Evolutionary conservation across 2,113 vertebrate species (phyloP).

Genomic region (Siniperca knerii): DNA sequence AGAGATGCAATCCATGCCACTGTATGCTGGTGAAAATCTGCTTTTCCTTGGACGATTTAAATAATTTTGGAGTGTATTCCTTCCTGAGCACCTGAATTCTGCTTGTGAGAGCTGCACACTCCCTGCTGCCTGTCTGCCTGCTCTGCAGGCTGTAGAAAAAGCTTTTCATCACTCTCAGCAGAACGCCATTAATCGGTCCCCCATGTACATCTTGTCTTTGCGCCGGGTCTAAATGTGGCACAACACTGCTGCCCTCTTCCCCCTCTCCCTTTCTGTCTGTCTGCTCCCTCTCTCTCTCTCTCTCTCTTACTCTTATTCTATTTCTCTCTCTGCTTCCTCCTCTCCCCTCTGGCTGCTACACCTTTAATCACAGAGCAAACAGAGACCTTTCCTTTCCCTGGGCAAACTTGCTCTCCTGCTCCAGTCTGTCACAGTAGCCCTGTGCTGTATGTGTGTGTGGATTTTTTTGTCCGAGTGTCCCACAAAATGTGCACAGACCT

Average conservation of each 20-base stretch:
- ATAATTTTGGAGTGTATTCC: conserved; percentile 1
- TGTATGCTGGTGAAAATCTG: conserved; percentile 4
- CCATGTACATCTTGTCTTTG: conserved; percentile 49
- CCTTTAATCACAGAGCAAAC: conserved; percentile 67
- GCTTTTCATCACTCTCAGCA: conserved; percentile 56
- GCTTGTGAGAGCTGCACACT: conserved; percentile 24
- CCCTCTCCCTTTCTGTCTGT: conserved; percentile 42
- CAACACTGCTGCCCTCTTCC: conserved; percentile 44
- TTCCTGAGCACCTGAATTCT: conserved; percentile 38
- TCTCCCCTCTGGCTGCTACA: conserved; percentile 52
- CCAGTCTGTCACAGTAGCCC: conserved; percentile 33
- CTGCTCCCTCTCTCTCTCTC: conserved; percentile 30
- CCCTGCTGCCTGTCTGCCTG: conserved; percentile 23
- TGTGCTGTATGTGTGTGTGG: neutral
- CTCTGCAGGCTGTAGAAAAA: conserved; percentile 17
- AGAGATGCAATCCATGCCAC: conserved; percentile 36
- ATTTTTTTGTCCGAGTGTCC: conserved; percentile 12
- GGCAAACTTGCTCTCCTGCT: conserved; percentile 55
- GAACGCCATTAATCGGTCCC: conserved; percentile 53
- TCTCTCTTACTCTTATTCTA: conserved; percentile 44
- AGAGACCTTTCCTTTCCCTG: conserved; percentile 51
- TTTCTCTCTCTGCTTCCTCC: conserved; percentile 54
- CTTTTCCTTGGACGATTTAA: neutral
- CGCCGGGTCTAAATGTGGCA: conserved; percentile 71
- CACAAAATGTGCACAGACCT: conserved; percentile 37